Evolutionary conservation across 2,113 vertebrate genomes (phyloP), one percentile per base, ranked within the genome.

Genomic region (Jacana jacana): DNA sequence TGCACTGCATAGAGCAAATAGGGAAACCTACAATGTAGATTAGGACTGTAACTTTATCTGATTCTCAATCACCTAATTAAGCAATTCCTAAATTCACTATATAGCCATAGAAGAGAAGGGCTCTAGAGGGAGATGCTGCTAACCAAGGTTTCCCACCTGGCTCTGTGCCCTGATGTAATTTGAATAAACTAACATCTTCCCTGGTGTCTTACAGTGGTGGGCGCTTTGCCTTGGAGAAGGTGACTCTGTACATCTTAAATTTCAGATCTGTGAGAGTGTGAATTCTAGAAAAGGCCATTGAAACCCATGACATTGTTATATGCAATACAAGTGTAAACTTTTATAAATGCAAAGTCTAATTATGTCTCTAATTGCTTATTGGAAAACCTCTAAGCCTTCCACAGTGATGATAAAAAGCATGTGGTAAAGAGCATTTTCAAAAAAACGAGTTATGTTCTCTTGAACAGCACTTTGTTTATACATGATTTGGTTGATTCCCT

Each of bases 301-400:
- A 65, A 80, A 48, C 18, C 28, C 15, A 28, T 15, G n/a, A 69
- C n/a, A 5, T 60, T 40, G 11, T 54, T 78, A 35, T 37, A n/a
- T 35, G 33, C 8, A 57, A 19, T 54, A 22, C 18, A 57, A 76
- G 25, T 42, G 24, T 48, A 81, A 91, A 81, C 40, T 61, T 42
- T 61, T 76, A 69, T 30, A 81, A 91, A 85, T 48, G 49, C 37
- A 65, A 77, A 65, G 16, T 49, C 44, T 51, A 33, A 85, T 89
- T 92, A 87, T 9, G 52, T 84, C 30, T 77, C 54, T 87, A 84
- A 81, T 52, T 69, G 30, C 31, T 84, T 92, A 61, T 46, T 72
- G n/a, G 31, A 85, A 96, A 90, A 83, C 37, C 49, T 65, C 52
- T 95, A 81, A 96, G 72, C 16, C 23, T 88, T 94, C n/a, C 37